Percentiles rank a stretch among this genome's conserved stretches.
These are phyloP conservation scores for Amphiduros pacificus DNA, from an alignment of 2,888 invertebrate species.

Conservation along the genomic window DNA sequence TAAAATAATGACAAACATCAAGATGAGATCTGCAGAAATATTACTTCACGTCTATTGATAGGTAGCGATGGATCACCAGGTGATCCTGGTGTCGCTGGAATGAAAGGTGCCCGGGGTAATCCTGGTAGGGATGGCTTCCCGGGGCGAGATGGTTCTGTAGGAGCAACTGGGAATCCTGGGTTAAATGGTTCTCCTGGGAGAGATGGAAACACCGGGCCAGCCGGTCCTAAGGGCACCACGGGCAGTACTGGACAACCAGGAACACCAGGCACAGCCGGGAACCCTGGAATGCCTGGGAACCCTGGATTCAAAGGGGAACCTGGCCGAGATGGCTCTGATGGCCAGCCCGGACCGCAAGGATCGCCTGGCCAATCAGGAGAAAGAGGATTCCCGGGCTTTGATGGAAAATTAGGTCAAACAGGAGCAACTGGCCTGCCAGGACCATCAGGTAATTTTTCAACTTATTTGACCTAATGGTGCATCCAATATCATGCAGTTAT, in stretches of 20 bases:
- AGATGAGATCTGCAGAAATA: too few relatives aligned
- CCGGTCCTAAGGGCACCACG: not conserved
- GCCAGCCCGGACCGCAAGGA: not conserved
- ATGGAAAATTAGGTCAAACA: not conserved
- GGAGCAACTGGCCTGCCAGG: not conserved
- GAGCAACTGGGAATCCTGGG: not conserved
- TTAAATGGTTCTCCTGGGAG: slow-evolving; percentile 1
- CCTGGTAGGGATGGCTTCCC: not conserved
- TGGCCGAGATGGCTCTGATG: not conserved
- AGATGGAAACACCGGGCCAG: slow-evolving; percentile 3
- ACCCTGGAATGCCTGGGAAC: not conserved
- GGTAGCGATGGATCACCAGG: too few relatives aligned
- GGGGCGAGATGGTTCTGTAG: not conserved
- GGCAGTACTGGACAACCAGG: slow-evolving; percentile 6
- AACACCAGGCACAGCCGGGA: not conserved
- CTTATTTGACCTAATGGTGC: too few relatives aligned
- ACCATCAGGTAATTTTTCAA: too few relatives aligned
- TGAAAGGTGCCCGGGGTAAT: not conserved
- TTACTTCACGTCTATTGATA: too few relatives aligned
- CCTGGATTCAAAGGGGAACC: not conserved
- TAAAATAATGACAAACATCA: too few relatives aligned
- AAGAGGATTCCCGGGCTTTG: not conserved
- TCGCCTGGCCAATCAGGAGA: not conserved
- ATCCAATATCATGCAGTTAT: too few relatives aligned
- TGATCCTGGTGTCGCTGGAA: too few relatives aligned